phyloP scores from a whole-genome alignment of 2,888 invertebrate species.

The Drosophila lutescens region DNA sequence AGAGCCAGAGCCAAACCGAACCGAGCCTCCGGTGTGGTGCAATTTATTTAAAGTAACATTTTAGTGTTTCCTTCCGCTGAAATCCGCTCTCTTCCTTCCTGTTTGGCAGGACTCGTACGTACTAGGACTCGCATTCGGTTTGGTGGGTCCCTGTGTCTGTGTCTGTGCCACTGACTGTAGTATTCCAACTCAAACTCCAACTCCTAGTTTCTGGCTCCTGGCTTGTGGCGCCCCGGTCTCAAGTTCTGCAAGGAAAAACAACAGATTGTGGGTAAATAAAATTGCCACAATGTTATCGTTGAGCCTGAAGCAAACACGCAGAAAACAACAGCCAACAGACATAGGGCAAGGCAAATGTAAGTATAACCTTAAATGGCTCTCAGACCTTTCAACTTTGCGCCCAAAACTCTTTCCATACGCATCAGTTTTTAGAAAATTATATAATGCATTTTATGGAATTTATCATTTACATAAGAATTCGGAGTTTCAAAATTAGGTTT shows the following conservation, averaged over 20 bases:
- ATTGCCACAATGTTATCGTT: conserved; percentile 75
- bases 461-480: no score
- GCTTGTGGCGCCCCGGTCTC: conserved; percentile 1
- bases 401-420: neutral
- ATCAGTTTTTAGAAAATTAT: neutral
- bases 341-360: conserved; percentile 27
- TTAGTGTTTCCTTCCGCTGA: conserved; percentile 83
- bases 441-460: neutral
- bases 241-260: conserved; percentile 50
- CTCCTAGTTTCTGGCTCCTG: neutral
- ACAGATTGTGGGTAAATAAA: conserved; percentile 73
- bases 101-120: conserved; percentile 47
- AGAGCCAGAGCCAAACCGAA: conserved; percentile 10
- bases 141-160: conserved; percentile 23
- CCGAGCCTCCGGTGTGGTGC: conserved; percentile 56
- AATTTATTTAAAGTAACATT: conserved; percentile 81
- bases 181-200: neutral
- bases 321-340: conserved; percentile 45
- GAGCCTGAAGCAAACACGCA: conserved; percentile 68
- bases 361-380: conserved; percentile 1
- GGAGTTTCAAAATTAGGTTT: no score
- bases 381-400: neutral
- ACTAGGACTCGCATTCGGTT: conserved; percentile 9
- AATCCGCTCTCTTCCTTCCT: conserved; percentile 82
- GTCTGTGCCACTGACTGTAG: conserved; percentile 23